phyloP scores from a whole-genome alignment of 1,140 invertebrate species.

The Drosophila saltans region DNA sequence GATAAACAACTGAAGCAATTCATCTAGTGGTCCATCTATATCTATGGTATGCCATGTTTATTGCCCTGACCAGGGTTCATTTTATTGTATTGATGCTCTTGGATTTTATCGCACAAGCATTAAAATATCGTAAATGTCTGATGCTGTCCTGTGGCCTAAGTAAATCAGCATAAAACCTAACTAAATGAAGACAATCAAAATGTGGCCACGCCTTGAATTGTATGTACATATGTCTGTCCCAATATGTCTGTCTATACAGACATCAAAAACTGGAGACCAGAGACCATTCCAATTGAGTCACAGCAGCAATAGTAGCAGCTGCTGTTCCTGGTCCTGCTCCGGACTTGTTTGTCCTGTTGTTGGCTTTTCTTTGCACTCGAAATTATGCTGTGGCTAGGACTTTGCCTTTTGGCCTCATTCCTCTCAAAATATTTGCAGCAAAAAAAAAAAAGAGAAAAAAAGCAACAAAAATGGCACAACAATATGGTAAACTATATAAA shows the following conservation, averaged over 20 bases:
- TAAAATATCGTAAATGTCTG: constrained; percentile 70
- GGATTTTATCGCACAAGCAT: constrained; percentile 73
- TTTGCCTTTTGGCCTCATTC: constrained; percentile 75
- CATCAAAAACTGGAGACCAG: constrained; percentile 16
- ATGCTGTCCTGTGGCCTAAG: constrained; percentile 63
- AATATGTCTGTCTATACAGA: constrained; percentile 33
- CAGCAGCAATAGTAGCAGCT: constrained; percentile 38
- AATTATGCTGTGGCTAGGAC: constrained; percentile 72
- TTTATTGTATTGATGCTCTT: constrained; percentile 36
- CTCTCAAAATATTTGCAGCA: constrained; percentile 65
- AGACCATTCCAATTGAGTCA: constrained; percentile 66
- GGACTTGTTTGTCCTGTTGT: constrained; percentile 19
- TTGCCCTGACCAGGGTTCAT: constrained; percentile 43
- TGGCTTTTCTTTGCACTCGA: constrained; percentile 53
- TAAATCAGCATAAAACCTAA: constrained; percentile 81
- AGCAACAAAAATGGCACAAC: constrained; percentile 57
- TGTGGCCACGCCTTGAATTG: constrained; percentile 62
- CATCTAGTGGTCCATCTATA: constrained; percentile 33
- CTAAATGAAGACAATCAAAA: constrained; percentile 82
- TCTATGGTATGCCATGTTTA: constrained; percentile 32
- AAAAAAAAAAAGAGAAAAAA: constrained; percentile 15
- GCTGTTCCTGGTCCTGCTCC: constrained; percentile 37
- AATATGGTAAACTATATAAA: constrained; percentile 81
- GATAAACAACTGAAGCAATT: constrained; percentile 34
- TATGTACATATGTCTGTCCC: constrained; percentile 51